Evolutionary conservation across 2,888 invertebrate species (phyloP), one percentile per base, ranked within the genome.

Genomic region (Hedychridium roseum): DNA sequence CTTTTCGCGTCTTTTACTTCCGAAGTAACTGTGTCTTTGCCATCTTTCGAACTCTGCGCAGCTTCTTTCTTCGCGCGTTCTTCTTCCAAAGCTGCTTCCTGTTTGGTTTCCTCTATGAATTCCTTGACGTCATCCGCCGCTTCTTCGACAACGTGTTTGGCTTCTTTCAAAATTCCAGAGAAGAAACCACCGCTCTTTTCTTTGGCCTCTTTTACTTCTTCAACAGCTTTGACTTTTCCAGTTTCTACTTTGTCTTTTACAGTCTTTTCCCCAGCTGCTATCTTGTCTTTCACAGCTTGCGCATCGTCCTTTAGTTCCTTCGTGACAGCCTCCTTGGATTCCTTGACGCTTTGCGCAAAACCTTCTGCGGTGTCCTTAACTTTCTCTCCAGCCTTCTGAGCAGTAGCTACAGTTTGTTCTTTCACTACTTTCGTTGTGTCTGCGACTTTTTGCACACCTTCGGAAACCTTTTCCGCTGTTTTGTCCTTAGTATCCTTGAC

Each of bases 361-460:
- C 51, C 48, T 4, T 50, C 23, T 3, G 41, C 78, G 76, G 18
- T 9, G 23, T 23, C 37, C 28, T 7, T 15, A 15, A 15, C 11
- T 14, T 12, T 27, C 1, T 39, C 14, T 2, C 11, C 30, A 2
- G 45, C 39, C 7, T 43, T 46, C 50, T 54, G 44, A 7, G 39
- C 45, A n/a, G 26, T 18, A 17, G 38, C 50, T 3, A 82, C 28
- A 82, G 82, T 21, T 80, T 43, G 37, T 35, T 52, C 31, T 7
- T 46, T 27, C 46, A 82, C 66, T 6, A 82, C 79, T 28, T 82
- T 82, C 80, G 82, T 81, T 64, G 77, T 80, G 64, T 83, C 83
- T 4, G 75, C 82, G 81, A 34, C 81, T 81, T 69, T 83, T 81
- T 20, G 82, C 75, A 38, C 50, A 1, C 42, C 52, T 1, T 52